These are phyloP conservation scores for Onthophagus taurus DNA, from an alignment of 1,140 invertebrate genomes.

Conservation along the genomic window DNA sequence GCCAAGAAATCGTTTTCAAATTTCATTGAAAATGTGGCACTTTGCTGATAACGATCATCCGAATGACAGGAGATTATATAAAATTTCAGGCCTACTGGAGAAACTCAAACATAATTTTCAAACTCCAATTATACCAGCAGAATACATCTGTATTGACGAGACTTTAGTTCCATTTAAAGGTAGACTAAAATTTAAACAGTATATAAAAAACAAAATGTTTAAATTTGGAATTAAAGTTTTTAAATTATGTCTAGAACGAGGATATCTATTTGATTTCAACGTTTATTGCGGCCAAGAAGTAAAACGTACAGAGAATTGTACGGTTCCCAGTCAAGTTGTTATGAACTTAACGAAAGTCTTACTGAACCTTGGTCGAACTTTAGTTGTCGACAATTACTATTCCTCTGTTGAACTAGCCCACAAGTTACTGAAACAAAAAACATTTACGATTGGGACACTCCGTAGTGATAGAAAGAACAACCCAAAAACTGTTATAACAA, in stretches of 20 bases:
- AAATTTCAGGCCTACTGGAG: conserved; percentile 29
- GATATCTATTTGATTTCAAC: conserved; percentile 13
- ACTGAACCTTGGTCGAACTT: conserved; percentile 14
- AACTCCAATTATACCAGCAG: conserved; percentile 26
- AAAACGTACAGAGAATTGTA: neutral
- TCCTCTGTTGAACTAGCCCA: conserved; percentile 25
- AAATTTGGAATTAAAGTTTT: conserved; percentile 28
- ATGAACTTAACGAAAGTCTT: conserved; percentile 10
- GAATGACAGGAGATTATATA: conserved; percentile 19
- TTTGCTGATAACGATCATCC: conserved; percentile 33
- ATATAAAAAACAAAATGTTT: conserved; percentile 25
- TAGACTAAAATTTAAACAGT: conserved; percentile 29
- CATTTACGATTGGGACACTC: conserved; percentile 40
- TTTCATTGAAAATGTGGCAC: conserved; percentile 33
- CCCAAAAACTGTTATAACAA: conserved; percentile 12
- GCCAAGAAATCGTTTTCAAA: conserved; percentile 33
- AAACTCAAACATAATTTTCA: conserved; percentile 27
- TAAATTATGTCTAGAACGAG: conserved; percentile 20
- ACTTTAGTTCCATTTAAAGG: conserved; percentile 31
- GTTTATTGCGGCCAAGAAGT: conserved; percentile 10
- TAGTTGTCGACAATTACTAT: too few species aligned
- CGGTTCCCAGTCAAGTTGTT: conserved; percentile 8
- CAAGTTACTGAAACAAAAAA: conserved; percentile 32
- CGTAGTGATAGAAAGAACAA: too few species aligned
- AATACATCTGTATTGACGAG: conserved; percentile 35